Conservation (phyloP, 2,113 vertebrate genomes). For the Pteronura brasiliensis region DNA sequence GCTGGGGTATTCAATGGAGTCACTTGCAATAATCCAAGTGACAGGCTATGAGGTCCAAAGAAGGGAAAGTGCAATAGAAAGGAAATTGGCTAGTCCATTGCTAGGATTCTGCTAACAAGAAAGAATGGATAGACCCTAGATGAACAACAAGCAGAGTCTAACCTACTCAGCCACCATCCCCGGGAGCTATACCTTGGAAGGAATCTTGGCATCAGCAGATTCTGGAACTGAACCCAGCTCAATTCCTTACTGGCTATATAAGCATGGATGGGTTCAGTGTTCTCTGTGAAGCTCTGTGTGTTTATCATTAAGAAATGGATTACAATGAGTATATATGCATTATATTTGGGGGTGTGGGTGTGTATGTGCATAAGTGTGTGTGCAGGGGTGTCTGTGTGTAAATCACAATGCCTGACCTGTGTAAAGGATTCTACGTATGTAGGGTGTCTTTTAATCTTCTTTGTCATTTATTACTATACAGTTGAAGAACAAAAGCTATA, state of each 20-base stretch:
- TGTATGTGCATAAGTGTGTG: not conserved
- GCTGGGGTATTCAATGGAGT: not conserved
- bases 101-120: not conserved
- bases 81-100: not conserved
- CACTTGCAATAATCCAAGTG: not conserved
- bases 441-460: not conserved
- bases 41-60: not conserved
- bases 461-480: not conserved
- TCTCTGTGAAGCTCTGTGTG: not conserved
- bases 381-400: not conserved
- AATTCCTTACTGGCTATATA: not conserved
- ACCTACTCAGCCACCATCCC: not conserved
- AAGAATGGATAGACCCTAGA: not conserved
- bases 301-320: not conserved
- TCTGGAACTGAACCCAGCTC: not conserved
- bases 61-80: not conserved
- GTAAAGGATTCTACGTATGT: not conserved
- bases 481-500: not conserved
- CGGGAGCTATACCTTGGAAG: not conserved
- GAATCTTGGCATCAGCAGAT: not conserved
- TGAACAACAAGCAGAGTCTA: not conserved
- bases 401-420: not conserved
- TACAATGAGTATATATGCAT: not conserved
- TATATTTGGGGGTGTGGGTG: not conserved
- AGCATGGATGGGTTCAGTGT: not conserved